phyloP scores from a whole-genome alignment of 1,140 invertebrate species.

The Trichonephila clavata region DNA sequence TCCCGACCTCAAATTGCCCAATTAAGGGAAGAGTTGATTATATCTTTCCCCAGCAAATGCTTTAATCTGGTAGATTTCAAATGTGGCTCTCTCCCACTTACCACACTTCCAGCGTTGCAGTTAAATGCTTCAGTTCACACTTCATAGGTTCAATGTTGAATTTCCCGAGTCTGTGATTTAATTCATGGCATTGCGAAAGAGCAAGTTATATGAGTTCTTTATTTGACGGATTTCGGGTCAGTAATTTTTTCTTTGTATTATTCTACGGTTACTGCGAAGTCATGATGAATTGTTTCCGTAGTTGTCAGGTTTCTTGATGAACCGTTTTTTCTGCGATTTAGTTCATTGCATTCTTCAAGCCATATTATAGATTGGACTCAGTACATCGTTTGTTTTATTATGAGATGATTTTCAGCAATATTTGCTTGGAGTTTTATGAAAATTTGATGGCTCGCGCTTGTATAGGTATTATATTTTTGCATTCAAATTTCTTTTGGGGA shows the following conservation, averaged over 20 bases:
- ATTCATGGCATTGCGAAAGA: not conserved
- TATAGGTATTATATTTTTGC: no score
- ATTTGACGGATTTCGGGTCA: not conserved
- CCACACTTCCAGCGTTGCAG: not conserved
- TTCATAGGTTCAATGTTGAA: constrained; percentile 1
- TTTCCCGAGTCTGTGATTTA: not conserved
- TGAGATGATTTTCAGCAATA: no score
- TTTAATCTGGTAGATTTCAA: constrained; percentile 67
- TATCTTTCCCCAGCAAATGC: constrained; percentile 65
- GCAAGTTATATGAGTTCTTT: not conserved
- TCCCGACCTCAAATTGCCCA: constrained; percentile 58
- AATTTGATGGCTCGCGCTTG: no score
- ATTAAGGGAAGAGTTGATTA: constrained; percentile 70
- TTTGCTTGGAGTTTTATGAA: no score
- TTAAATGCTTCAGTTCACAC: constrained; percentile 62
- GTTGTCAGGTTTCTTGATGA: no score
- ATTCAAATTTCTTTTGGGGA: no score
- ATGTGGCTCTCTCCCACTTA: constrained; percentile 9
- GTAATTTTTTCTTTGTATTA: not conserved
- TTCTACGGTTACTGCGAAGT: not conserved
- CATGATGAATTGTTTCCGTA: no score
- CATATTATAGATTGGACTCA: no score
- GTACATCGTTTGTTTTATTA: no score
- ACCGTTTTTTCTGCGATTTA: no score
- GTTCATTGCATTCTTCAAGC: no score